Conservation (phyloP, 2,888 invertebrate genomes). For the Eupelmus urozonus region DNA sequence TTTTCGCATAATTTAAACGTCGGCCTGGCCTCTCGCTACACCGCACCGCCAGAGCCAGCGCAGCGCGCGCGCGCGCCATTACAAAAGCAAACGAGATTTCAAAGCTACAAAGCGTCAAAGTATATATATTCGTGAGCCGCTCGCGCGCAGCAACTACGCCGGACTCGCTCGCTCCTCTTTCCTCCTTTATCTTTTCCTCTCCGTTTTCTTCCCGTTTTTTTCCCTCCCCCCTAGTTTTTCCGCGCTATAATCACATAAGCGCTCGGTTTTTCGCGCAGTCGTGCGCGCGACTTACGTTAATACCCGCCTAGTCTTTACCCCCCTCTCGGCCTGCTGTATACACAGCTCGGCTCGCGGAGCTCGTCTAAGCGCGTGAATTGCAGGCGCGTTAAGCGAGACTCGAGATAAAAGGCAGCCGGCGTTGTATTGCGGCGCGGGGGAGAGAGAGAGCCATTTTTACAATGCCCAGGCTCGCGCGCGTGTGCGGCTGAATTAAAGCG, state of each 20-base stretch:
- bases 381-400: conserved; percentile 37
- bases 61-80: too few species aligned
- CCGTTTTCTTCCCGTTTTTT: neutral
- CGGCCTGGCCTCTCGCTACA: too few species aligned
- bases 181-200: conserved; percentile 12
- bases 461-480: too few species aligned
- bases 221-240: conserved; percentile 36
- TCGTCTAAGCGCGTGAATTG: conserved; percentile 52
- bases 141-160: neutral
- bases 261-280: conserved; percentile 7
- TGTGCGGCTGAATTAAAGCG: conserved; percentile 40
- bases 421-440: neutral
- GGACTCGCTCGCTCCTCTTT: neutral
- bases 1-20: conserved; percentile 32
- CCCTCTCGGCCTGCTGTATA: neutral
- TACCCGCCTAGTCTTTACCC: conserved; percentile 7
- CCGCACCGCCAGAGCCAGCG: too few species aligned
- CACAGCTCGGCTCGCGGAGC: neutral
- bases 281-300: conserved; percentile 44
- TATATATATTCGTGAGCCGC: conserved; percentile 17
- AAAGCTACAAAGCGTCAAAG: conserved; percentile 36
- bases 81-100: conserved; percentile 40
- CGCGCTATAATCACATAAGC: conserved; percentile 55
- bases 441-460: conserved; percentile 16
- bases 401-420: neutral